Evolutionary conservation across 1,140 invertebrate genomes (phyloP).

Genomic region (Zophobas atratus): DNA sequence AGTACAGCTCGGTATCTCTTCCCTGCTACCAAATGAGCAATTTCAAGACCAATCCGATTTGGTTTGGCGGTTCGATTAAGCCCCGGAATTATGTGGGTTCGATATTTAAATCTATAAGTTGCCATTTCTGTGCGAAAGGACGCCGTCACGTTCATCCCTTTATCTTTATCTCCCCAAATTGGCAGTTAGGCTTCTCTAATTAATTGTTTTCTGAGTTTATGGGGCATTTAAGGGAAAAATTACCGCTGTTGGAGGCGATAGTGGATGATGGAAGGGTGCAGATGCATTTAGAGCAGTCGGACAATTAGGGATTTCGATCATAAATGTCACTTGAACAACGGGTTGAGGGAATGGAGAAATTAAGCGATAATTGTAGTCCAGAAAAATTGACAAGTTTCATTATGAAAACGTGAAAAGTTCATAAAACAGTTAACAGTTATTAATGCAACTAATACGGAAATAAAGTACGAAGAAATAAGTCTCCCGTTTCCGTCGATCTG

Average conservation of each 20-base stretch:
- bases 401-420: too few species aligned
- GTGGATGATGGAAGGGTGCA: conserved; percentile 15
- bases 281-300: neutral
- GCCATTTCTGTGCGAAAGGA: conserved; percentile 34
- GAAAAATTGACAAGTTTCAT: too few species aligned
- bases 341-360: too few species aligned
- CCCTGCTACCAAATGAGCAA: conserved; percentile 17
- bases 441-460: too few species aligned
- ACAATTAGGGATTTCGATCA: too few species aligned
- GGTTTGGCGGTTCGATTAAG: conserved; percentile 38
- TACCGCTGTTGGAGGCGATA: conserved; percentile 5
- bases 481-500: too few species aligned
- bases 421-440: too few species aligned
- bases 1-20: conserved; percentile 1
- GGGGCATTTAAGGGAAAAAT: conserved; percentile 36
- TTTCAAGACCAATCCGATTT: conserved; percentile 19
- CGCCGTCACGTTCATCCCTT: conserved; percentile 40
- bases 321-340: too few species aligned
- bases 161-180: conserved; percentile 43
- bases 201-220: conserved; percentile 37
- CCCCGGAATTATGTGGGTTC: conserved; percentile 32
- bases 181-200: conserved; percentile 37
- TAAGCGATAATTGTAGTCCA: too few species aligned
- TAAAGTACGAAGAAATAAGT: too few species aligned
- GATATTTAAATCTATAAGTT: conserved; percentile 43